A percentile compares a stretch with the other conserved stretches of the same genome.
These are phyloP conservation scores for Callinectes sapidus DNA, from an alignment of 2,888 invertebrate species.

Conservation along the genomic window DNA sequence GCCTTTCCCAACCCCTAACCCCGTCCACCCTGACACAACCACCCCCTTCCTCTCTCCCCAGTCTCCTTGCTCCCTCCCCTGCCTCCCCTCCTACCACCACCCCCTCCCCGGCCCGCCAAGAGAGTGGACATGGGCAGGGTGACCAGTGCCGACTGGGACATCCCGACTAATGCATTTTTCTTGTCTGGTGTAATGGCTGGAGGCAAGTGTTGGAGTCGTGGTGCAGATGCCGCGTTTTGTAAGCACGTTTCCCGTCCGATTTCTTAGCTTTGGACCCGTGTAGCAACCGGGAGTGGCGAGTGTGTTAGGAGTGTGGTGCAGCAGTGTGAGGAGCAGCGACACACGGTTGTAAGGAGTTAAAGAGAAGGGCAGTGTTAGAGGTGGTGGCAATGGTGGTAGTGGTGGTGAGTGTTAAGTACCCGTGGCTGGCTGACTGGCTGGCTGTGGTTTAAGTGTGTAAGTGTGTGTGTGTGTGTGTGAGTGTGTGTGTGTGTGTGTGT, in stretches of 20 bases:
- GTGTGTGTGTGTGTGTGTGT: conserved; percentile 38
- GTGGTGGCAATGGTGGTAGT: background rate
- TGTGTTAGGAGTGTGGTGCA: conserved; percentile 39
- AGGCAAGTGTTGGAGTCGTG: conserved; percentile 56
- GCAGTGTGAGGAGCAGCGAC: conserved; percentile 4
- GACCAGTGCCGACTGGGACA: conserved; percentile 51
- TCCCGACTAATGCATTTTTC: conserved; percentile 60
- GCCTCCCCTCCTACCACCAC: background rate
- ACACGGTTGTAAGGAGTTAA: conserved; percentile 4
- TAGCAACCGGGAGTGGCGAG: conserved; percentile 37
- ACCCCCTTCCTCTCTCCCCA: conserved; percentile 1
- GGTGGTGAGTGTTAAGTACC: conserved; percentile 5
- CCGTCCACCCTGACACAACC: conserved; percentile 4
- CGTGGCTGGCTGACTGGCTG: background rate
- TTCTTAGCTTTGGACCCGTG: conserved; percentile 51
- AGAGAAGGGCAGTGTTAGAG: background rate
- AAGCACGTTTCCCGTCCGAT: conserved; percentile 50
- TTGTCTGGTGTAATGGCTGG: conserved; percentile 59
- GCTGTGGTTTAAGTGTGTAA: conserved; percentile 13
- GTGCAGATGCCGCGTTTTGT: conserved; percentile 54
- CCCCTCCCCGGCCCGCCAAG: background rate
- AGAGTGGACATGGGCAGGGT: conserved; percentile 45
- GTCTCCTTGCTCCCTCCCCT: background rate
- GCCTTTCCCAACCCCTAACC: conserved; percentile 8
- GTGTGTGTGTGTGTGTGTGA: conserved; percentile 26